phyloP scores from a whole-genome alignment of 2,888 invertebrate genomes.

The Hofmannophila pseudospretella region DNA sequence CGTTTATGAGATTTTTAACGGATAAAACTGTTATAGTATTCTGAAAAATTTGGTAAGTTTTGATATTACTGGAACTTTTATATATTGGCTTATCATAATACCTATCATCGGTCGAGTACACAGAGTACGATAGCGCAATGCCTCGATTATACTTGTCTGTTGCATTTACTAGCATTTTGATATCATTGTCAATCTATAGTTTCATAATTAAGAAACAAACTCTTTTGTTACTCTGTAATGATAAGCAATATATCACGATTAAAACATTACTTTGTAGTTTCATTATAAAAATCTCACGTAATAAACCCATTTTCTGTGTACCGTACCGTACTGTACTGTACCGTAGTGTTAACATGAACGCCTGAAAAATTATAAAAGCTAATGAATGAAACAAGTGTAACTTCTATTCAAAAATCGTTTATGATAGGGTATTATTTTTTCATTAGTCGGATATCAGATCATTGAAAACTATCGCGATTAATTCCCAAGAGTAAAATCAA shows the following conservation, averaged over 20 bases:
- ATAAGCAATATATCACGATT: conserved; percentile 77
- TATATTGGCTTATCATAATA: conserved; percentile 69
- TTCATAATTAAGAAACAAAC: conserved; percentile 63
- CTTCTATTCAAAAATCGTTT: no score
- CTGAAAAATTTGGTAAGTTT: conserved; percentile 62
- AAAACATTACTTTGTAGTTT: conserved; percentile 41
- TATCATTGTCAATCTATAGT: conserved; percentile 57
- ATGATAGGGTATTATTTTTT: no score
- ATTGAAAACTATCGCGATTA: no score
- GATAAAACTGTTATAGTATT: conserved; percentile 55
- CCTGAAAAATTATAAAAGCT: no score
- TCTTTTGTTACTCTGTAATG: conserved; percentile 71
- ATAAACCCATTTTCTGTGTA: no score
- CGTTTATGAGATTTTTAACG: conserved; percentile 69
- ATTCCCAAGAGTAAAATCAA: no score
- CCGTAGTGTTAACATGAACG: no score
- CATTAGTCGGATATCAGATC: no score
- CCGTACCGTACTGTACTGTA: no score
- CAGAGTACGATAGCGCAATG: conserved; percentile 69
- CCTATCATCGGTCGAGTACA: conserved; percentile 34
- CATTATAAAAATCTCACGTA: conserved; percentile 9
- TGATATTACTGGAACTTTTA: conserved; percentile 55
- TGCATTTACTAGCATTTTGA: conserved; percentile 77
- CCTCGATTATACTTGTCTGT: conserved; percentile 59
- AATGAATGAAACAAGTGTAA: no score